A percentile compares a stretch with the other conserved stretches of the same genome.
These are phyloP conservation scores for Beris chalybata DNA, from an alignment of 2,888 invertebrate species.

Conservation along the genomic window DNA sequence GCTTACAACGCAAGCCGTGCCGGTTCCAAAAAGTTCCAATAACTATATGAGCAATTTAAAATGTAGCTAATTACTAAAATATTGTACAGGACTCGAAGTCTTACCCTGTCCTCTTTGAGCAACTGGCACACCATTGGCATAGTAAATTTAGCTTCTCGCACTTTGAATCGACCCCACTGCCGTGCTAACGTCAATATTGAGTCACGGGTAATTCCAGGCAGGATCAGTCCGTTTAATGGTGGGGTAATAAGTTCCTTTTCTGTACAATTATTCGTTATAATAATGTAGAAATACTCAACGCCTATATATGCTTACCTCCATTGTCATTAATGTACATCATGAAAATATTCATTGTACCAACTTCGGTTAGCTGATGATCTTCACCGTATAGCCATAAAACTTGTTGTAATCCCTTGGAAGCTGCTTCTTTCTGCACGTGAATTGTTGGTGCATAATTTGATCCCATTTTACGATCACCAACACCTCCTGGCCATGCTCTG, in stretches of 20 bases:
- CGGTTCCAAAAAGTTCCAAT: constrained; percentile 95
- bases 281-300: no score
- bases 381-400: constrained; percentile 96
- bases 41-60: constrained; percentile 63
- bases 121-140: constrained; percentile 80
- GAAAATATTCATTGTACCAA: constrained; percentile 98
- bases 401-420: constrained; percentile 81
- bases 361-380: constrained; percentile 92
- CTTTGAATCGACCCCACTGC: constrained; percentile 85
- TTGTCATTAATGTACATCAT: constrained; percentile 82
- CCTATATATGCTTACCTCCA: constrained; percentile 69
- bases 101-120: constrained; percentile 79
- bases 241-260: constrained; percentile 92
- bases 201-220: constrained; percentile 91
- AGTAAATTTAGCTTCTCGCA: constrained; percentile 77
- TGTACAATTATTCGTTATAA: constrained; percentile 52
- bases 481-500: constrained; percentile 89
- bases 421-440: constrained; percentile 77
- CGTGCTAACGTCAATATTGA: constrained; percentile 79
- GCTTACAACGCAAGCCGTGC: constrained; percentile 94
- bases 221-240: constrained; percentile 88
- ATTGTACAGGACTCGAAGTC: constrained; percentile 47
- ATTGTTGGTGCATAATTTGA: constrained; percentile 90
- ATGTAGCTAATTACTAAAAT: constrained; percentile 17
- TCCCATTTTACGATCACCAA: constrained; percentile 93